Conservation (phyloP, 2,888 invertebrate species). For the Alviniconcha strummeri region DNA sequence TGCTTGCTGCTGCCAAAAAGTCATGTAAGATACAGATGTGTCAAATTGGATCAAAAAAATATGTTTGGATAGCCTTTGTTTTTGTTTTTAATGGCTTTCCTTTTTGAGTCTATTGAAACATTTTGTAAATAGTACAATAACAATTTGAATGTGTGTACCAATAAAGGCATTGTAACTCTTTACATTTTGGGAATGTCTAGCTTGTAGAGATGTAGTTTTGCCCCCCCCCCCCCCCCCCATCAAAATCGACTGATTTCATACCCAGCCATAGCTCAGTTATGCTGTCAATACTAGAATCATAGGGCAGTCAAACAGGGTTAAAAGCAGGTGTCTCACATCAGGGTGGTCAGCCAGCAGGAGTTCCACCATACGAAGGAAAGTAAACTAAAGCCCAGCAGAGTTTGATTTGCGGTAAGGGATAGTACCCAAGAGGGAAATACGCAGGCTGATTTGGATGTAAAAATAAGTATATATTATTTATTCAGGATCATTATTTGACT, state of each 20-base stretch:
- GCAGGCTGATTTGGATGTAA: too few species aligned
- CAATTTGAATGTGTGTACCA: neutral
- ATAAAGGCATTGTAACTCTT: neutral
- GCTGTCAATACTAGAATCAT: neutral
- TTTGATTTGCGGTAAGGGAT: too few species aligned
- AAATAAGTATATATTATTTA: too few species aligned
- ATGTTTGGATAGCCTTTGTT: neutral
- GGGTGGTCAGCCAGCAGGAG: neutral
- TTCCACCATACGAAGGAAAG: neutral
- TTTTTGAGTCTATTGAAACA: neutral
- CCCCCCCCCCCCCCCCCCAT: too few species aligned
- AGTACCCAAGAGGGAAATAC: too few species aligned
- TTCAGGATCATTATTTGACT: too few species aligned
- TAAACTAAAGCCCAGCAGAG: too few species aligned
- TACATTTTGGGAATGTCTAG: neutral
- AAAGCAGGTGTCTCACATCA: neutral
- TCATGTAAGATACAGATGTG: slow-evolving; percentile 15
- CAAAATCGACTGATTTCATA: neutral
- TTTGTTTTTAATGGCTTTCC: neutral
- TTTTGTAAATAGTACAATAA: neutral
- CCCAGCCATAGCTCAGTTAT: neutral
- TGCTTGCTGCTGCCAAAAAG: slow-evolving; percentile 25
- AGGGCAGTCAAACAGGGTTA: neutral
- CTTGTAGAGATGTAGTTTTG: neutral
- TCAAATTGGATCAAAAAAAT: neutral